Percentiles rank a stretch among this genome's conserved stretches.
phyloP scores from a whole-genome alignment of 2,113 vertebrate genomes.

The Anser brachyrhynchus region DNA sequence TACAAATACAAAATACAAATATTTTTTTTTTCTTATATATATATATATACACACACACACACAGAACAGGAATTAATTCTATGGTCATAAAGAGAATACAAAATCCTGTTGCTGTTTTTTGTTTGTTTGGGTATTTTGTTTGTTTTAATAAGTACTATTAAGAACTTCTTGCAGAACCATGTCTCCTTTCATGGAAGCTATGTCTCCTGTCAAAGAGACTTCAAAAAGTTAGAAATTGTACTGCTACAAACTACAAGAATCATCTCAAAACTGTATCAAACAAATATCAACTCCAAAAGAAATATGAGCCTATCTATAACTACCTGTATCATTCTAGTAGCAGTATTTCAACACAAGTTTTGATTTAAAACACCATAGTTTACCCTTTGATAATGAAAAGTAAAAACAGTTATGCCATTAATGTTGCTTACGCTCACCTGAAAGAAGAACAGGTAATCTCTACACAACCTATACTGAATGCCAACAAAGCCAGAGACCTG shows the following conservation, averaged over 20 bases:
- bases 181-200: background rate
- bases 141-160: background rate
- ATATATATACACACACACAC: no score
- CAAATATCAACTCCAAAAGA: background rate
- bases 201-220: background rate
- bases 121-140: background rate
- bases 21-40: no score
- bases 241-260: background rate
- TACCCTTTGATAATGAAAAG: background rate
- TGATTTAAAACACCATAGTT: background rate
- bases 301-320: background rate
- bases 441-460: background rate
- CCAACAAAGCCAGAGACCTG: background rate
- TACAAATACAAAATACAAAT: no score
- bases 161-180: background rate
- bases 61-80: background rate
- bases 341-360: background rate
- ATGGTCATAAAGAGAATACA: background rate
- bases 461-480: background rate
- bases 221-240: background rate
- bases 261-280: background rate
- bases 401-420: background rate
- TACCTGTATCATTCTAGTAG: background rate
- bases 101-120: background rate
- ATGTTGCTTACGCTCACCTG: background rate